Evolutionary conservation across 2,797 vertebrate species (phyloP).

Genomic region (Microctenopoma stevenorrisi): DNA sequence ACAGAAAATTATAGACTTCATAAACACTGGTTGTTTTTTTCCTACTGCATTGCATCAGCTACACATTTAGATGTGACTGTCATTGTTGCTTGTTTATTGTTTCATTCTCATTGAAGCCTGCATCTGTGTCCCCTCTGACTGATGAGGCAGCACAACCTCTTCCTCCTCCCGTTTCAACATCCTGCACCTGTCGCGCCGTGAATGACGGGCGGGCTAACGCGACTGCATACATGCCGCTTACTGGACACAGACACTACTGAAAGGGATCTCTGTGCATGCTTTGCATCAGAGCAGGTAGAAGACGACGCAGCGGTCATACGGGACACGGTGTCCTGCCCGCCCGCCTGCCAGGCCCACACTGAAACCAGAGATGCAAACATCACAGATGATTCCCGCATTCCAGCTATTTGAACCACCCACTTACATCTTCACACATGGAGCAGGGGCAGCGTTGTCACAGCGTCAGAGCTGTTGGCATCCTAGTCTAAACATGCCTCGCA

Average conservation of each 20-base stretch:
- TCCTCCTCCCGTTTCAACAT: conserved; percentile 26
- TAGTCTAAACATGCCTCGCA: conserved; percentile 38
- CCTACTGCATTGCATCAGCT: not conserved
- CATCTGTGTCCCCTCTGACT: conserved; percentile 9
- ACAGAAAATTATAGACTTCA: conserved; percentile 1
- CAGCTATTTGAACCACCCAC: conserved; percentile 54
- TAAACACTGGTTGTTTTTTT: not conserved
- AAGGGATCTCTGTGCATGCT: conserved; percentile 6
- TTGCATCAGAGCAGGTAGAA: conserved; percentile 28
- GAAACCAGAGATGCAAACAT: conserved; percentile 62
- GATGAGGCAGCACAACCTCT: not conserved
- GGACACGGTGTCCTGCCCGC: conserved; percentile 22
- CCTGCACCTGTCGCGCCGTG: conserved; percentile 15
- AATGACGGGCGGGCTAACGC: conserved; percentile 19
- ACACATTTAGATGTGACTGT: conserved; percentile 16
- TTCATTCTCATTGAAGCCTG: not conserved
- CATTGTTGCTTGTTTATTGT: conserved; percentile 27
- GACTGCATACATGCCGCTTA: conserved; percentile 5
- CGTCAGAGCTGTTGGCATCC: conserved; percentile 9
- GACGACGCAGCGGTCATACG: conserved; percentile 1
- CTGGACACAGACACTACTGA: conserved; percentile 14
- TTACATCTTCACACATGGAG: conserved; percentile 20
- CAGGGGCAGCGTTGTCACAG: not conserved
- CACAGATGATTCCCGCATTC: conserved; percentile 43
- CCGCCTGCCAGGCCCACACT: not conserved